These are phyloP conservation scores for Gonatopus flavifemur DNA, from an alignment of 1,140 invertebrate genomes.

Conservation along the genomic window DNA sequence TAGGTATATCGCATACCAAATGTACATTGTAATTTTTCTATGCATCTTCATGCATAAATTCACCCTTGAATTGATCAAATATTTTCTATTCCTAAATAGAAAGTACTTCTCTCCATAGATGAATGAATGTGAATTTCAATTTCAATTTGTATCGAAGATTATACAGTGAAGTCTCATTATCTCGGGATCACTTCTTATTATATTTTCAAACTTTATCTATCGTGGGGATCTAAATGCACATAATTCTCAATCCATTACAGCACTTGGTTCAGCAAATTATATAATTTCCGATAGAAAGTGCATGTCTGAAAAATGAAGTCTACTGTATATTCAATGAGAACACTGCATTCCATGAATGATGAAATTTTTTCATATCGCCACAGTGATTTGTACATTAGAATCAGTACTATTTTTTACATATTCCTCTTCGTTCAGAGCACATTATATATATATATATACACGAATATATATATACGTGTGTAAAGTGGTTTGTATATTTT, in stretches of 20 bases:
- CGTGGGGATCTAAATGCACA: constrained; percentile 5
- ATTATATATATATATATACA: no score
- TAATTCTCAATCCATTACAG: not conserved
- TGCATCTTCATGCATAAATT: not conserved
- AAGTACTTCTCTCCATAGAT: not conserved
- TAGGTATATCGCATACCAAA: not conserved
- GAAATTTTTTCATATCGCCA: not conserved
- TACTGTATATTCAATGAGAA: constrained; percentile 2
- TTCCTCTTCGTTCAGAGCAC: constrained; percentile 6
- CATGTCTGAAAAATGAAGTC: not conserved
- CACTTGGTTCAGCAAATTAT: not conserved
- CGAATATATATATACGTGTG: no score
- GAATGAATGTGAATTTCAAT: no score
- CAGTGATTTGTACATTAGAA: constrained; percentile 1
- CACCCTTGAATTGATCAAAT: not conserved
- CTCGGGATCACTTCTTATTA: no score
- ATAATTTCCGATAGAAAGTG: not conserved
- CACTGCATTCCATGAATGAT: not conserved
- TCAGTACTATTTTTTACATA: not conserved
- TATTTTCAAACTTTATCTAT: not conserved
- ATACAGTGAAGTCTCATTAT: no score
- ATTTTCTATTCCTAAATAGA: not conserved
- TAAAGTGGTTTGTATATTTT: constrained; percentile 26
- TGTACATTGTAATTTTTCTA: constrained; percentile 1
- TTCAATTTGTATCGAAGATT: no score